Percentiles rank a stretch among this genome's conserved stretches.
phyloP scores from a whole-genome alignment of 2,797 vertebrate species.

The Bradypodion pumilum region DNA sequence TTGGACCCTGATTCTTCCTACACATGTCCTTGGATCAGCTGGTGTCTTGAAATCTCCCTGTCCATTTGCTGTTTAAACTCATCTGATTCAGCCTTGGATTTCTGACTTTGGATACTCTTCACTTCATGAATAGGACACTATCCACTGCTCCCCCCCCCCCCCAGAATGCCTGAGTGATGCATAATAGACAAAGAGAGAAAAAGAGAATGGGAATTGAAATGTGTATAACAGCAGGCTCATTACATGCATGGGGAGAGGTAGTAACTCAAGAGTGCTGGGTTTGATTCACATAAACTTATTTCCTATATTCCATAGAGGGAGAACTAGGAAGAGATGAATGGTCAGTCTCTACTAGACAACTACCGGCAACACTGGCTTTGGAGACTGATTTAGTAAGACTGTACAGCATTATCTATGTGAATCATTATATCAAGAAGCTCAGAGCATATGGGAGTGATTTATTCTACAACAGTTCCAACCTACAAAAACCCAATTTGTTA shows the following conservation, averaged over 20 bases:
- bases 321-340: background rate
- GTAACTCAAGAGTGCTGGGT: background rate
- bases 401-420: background rate
- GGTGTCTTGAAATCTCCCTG: no score
- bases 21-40: no score
- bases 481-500: slow-evolving; percentile 11
- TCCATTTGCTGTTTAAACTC: no score
- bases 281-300: background rate
- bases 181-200: background rate
- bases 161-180: background rate
- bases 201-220: no score
- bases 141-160: background rate
- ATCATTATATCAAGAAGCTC: slow-evolving; percentile 7
- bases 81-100: no score
- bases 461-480: background rate
- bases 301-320: background rate
- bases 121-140: background rate
- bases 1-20: no score
- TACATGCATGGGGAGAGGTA: background rate
- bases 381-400: background rate
- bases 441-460: background rate
- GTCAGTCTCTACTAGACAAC: no score
- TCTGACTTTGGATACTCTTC: background rate
- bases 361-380: background rate
- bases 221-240: background rate